Evolutionary conservation across 2,797 vertebrate genomes (phyloP), one percentile per base, ranked within the genome.

Genomic region (Morelia viridis): DNA sequence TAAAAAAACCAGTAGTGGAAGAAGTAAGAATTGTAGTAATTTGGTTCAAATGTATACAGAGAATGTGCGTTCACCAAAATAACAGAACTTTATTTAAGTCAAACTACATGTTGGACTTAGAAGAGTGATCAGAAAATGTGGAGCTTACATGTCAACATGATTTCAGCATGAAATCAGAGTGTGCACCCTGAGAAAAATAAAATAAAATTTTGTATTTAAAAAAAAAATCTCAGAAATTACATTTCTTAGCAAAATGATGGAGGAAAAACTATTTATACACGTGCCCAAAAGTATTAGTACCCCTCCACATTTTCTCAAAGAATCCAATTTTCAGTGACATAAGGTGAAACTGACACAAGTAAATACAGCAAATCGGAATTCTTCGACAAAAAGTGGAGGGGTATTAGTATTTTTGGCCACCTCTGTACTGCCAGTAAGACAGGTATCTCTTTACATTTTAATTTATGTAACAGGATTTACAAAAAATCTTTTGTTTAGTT

Each of bases 381-480:
- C 71, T 41, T 80, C 24, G 19, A 46, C 35, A 46, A 41, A 46
- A 80, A 80, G 11, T 24, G 9, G 71, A 80, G 22, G 35, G 35
- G 17, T 80, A 80, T 24, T 80, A 11, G 76, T 80, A 80, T 46
- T 80, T 46, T 46, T 80, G 41, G 46, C 22, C 71, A 3, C 46
- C 46, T 46, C 35, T 80, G 22, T 46, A 80, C 76, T 26, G 19
- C 76, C 35, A 80, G 24, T 80, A 80, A 80, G 41, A 24, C 24
- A 80, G 71, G 35, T 80, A 0, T 46, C 31, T 76, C 22, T 53
- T 93, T 64, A 46, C 13, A 17, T 71, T 94, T 94, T 91, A 28
- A 89, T 19, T 17, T 95, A 5, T 62, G 58, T 0, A 0, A 93
- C 26, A 71, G 1, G 1, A 46, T 8, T 83, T 53, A 31, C 90